These are phyloP conservation scores for Sitodiplosis mosellana DNA, from an alignment of 1,140 invertebrate species.

Conservation along the genomic window DNA sequence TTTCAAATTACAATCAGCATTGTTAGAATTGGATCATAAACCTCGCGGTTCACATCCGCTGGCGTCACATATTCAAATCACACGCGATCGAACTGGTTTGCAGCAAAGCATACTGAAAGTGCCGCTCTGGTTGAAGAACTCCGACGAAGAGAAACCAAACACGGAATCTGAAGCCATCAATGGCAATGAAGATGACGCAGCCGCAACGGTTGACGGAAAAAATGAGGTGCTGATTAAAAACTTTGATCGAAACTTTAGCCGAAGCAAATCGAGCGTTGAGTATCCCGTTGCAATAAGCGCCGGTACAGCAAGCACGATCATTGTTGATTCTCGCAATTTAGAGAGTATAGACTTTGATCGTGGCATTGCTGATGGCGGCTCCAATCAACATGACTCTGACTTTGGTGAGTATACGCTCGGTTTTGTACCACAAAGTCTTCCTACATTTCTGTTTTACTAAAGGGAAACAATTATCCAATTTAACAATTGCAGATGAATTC, in stretches of 20 bases:
- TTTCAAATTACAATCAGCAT: slow-evolving; percentile 64
- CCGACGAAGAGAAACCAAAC: slow-evolving; percentile 28
- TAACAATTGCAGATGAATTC: slow-evolving; percentile 40
- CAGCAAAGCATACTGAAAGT: slow-evolving; percentile 75
- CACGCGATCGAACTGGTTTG: slow-evolving; percentile 74
- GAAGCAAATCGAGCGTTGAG: slow-evolving; percentile 23
- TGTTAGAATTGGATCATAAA: slow-evolving; percentile 63
- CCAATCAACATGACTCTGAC: slow-evolving; percentile 60
- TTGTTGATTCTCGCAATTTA: background rate
- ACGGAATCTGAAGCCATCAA: too few relatives aligned
- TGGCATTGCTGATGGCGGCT: slow-evolving; percentile 65
- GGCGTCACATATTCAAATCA: slow-evolving; percentile 66
- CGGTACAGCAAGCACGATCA: background rate
- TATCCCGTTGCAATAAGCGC: background rate
- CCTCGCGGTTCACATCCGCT: slow-evolving; percentile 59
- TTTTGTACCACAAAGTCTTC: background rate
- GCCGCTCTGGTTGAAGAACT: slow-evolving; percentile 54
- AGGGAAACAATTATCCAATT: too few relatives aligned
- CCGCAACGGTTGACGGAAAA: slow-evolving; percentile 9
- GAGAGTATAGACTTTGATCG: slow-evolving; percentile 32
- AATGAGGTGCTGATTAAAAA: slow-evolving; percentile 6
- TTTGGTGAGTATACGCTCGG: slow-evolving; percentile 33
- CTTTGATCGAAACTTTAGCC: slow-evolving; percentile 4
- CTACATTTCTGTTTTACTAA: too few relatives aligned
- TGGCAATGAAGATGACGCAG: too few relatives aligned